These are phyloP conservation scores for Romanogobio albipinnatus DNA, from an alignment of 2,113 vertebrate species.

Conservation along the genomic window DNA sequence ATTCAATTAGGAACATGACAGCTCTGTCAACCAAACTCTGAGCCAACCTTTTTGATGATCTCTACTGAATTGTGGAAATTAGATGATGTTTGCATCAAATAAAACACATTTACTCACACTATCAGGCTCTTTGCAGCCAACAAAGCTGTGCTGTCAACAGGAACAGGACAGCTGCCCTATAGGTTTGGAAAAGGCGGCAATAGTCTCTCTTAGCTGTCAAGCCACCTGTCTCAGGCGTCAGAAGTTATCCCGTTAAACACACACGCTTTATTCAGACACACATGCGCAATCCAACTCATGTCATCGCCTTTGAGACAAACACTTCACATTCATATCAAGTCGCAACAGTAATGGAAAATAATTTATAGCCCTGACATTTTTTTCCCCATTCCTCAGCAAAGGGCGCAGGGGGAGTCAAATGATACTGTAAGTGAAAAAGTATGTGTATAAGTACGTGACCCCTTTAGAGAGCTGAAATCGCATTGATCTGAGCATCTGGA, in stretches of 20 bases:
- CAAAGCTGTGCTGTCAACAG: constrained; percentile 27
- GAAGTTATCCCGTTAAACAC: constrained; percentile 15
- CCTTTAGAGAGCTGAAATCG: not conserved
- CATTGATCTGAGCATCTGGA: constrained; percentile 36
- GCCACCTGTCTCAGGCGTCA: constrained; percentile 51
- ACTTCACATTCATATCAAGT: constrained; percentile 11
- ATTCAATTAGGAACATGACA: too few relatives aligned
- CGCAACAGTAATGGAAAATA: not conserved
- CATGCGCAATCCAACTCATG: constrained; percentile 32
- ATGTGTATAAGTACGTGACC: not conserved
- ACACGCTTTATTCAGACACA: constrained; percentile 24
- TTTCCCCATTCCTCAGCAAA: not conserved
- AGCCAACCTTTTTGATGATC: not conserved
- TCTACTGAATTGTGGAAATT: not conserved
- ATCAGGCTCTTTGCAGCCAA: not conserved
- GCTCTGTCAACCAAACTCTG: not conserved
- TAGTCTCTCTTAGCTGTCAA: constrained; percentile 22
- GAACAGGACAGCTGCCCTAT: constrained; percentile 43
- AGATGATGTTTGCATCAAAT: not conserved
- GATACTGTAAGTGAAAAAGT: not conserved
- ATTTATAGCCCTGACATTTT: not conserved
- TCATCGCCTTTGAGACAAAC: constrained; percentile 41
- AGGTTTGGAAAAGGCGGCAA: constrained; percentile 19
- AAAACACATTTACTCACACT: not conserved
- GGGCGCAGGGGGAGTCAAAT: not conserved